These are phyloP conservation scores for Nudaria mundana DNA, from an alignment of 2,888 invertebrate genomes.

Conservation along the genomic window DNA sequence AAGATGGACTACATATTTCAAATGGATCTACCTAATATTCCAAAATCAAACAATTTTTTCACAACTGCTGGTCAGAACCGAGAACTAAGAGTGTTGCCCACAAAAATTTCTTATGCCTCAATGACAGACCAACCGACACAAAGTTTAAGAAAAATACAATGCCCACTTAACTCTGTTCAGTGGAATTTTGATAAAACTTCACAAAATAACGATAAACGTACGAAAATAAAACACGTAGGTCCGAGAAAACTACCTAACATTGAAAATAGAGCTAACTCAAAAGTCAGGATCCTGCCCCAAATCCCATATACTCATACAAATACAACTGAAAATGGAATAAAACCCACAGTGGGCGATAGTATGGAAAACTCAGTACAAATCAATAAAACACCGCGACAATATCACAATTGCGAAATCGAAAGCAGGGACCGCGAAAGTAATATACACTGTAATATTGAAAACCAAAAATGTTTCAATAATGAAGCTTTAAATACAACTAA, in stretches of 20 bases:
- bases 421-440: constrained; percentile 76
- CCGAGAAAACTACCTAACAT: constrained; percentile 41
- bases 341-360: not conserved
- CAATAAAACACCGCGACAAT: constrained; percentile 31
- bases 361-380: constrained; percentile 16
- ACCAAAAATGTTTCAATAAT: constrained; percentile 41
- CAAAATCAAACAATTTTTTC: constrained; percentile 15
- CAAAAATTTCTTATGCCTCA: constrained; percentile 31
- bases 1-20: constrained; percentile 51
- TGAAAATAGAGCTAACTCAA: constrained; percentile 26
- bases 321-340: constrained; percentile 2
- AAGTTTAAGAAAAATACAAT: constrained; percentile 17
- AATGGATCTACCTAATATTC: constrained; percentile 32
- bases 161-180: constrained; percentile 8
- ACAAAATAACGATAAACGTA: constrained; percentile 20
- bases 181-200: constrained; percentile 9
- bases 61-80: constrained; percentile 22
- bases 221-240: constrained; percentile 23
- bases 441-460: constrained; percentile 69
- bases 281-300: constrained; percentile 36
- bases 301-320: constrained; percentile 25
- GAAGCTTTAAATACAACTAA: constrained; percentile 21
- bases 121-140: constrained; percentile 15
- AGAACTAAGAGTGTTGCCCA: constrained; percentile 27
- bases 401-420: constrained; percentile 73